Conservation (phyloP, 2,797 vertebrate species). For the Xenops minutus region DNA sequence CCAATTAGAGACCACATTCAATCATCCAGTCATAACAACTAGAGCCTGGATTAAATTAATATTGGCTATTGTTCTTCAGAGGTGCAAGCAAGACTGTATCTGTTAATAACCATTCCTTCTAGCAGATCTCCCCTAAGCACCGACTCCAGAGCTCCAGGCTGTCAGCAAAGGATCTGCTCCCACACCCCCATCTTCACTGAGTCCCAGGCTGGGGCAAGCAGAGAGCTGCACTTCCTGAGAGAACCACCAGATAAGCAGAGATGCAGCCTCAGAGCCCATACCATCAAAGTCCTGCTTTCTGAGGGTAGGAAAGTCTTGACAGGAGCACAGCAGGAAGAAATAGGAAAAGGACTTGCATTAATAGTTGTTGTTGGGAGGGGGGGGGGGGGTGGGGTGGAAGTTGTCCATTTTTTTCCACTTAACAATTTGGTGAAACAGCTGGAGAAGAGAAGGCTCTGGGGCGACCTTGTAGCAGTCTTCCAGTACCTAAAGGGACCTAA, state of each 20-base stretch:
- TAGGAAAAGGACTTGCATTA: accelerated
- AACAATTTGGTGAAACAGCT: not conserved
- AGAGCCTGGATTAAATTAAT: not conserved
- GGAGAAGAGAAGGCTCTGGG: not conserved
- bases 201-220: not conserved
- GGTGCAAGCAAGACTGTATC: not conserved
- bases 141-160: not conserved
- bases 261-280: not conserved
- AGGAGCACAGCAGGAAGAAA: not conserved
- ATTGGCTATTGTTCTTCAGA: not conserved
- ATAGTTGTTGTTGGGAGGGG: no score
- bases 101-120: not conserved
- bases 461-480: not conserved
- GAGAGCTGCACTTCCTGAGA: not conserved
- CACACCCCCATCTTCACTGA: not conserved
- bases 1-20: not conserved
- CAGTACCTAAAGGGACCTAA: not conserved
- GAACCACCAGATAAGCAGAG: not conserved
- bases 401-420: not conserved
- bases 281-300: not conserved
- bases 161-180: not conserved
- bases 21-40: not conserved
- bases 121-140: not conserved
- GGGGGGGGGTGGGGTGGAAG: accelerated
- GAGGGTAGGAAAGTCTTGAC: not conserved